Evolutionary conservation across 2,113 vertebrate genomes (phyloP), one percentile per base, ranked within the genome.

Genomic region (Calyptommatus sinebrachiatus): DNA sequence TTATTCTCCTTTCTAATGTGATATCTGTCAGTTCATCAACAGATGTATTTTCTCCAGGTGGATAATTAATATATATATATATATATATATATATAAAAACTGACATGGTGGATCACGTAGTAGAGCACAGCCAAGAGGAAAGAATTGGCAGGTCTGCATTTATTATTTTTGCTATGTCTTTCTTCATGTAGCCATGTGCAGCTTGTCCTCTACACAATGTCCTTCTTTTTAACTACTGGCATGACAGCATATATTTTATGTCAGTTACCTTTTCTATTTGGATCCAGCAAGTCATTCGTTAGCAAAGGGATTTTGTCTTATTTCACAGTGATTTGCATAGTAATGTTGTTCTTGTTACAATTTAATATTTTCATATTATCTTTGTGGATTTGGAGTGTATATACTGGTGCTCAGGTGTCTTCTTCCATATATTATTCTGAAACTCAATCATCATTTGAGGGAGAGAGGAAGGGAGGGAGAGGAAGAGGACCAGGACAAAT

Each of bases 131-230:
- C 35, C 72, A 75, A 75, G 75, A 75, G 22, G 48, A 28, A 68
- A 48, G 28, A 75, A 75, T 11, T 68, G 72, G 73, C 79, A 65
- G 26, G 60, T 20, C 65, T 46, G 41, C 22, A 21, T 16, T 80
- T 20, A 57, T 73, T 72, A 80, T 80, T 80, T 73, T 73, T 35
- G 24, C 57, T 73, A 57, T 48, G 9, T 31, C 22, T 66, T 61
- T 81, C 65, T 69, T 71, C 45, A 60, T 48, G 57, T 74, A 28
- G 16, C 41, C 22, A 2, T 69, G 79, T 61, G 75, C 50, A 69
- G 72, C 21, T 8, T 81, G 65, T 81, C 68, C 79, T 78, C 7
- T 28, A n/a, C 72, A 62, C 53, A 71, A 62, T 48, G 68, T 71
- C 68, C 41, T 69, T 73, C 68, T 65, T 21, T 46, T 26, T 22